phyloP scores from a whole-genome alignment of 2,888 invertebrate species.

The Nomada ruficornis region DNA sequence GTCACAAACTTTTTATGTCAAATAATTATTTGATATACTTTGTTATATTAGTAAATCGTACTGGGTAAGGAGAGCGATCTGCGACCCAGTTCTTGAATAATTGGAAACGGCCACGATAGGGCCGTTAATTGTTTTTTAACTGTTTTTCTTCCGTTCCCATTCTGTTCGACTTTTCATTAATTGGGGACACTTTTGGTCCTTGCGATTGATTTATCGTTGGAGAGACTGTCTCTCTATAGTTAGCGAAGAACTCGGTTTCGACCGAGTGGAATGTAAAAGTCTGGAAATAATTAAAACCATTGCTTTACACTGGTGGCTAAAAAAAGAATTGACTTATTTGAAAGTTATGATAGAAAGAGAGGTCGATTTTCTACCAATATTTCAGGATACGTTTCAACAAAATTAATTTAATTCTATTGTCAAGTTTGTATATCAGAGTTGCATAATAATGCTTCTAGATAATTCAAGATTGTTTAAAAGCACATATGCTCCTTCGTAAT shows the following conservation, averaged over 20 bases:
- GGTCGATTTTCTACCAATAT: neutral
- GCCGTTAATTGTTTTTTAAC: slow-evolving; percentile 23
- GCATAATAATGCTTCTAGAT: slow-evolving; percentile 8
- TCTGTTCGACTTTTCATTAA: slow-evolving; percentile 42
- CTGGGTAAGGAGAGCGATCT: slow-evolving; percentile 9
- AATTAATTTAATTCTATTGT: neutral
- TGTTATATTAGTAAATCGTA: slow-evolving; percentile 13
- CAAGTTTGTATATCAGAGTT: neutral
- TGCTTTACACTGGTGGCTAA: neutral
- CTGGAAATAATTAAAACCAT: slow-evolving; percentile 23
- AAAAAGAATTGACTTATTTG: too few species aligned
- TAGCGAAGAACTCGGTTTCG: slow-evolving; percentile 18
- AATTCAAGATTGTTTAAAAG: slow-evolving; percentile 6
- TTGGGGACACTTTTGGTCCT: slow-evolving; percentile 29
- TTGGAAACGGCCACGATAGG: slow-evolving; percentile 17
- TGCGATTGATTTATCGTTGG: slow-evolving; percentile 1
- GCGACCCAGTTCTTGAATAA: slow-evolving; percentile 38
- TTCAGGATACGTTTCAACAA: neutral
- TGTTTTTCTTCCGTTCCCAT: slow-evolving; percentile 8
- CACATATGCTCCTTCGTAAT: neutral
- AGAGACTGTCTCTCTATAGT: neutral
- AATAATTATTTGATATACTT: neutral
- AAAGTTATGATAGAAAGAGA: neutral
- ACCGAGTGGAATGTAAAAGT: slow-evolving; percentile 13
- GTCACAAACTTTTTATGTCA: too few species aligned